Evolutionary conservation across 2,797 vertebrate species (phyloP), one percentile per base, ranked within the genome.

Genomic region (Rhinichthys osculus): DNA sequence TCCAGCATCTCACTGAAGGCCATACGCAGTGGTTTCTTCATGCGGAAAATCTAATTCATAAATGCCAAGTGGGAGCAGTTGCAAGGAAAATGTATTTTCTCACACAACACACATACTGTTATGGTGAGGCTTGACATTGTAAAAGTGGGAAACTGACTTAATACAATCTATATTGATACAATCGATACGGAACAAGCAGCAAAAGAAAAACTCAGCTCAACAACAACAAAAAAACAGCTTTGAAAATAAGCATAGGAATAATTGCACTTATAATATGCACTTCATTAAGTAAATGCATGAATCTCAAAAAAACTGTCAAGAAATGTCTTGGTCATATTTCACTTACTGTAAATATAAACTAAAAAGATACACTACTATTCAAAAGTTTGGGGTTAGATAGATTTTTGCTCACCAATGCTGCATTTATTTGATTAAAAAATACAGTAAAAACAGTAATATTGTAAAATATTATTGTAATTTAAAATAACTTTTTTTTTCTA

Each of bases 61-160:
- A 69, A 77, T 77, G 42, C 23, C 44, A 84, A 77, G 30, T 50
- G 82, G 59, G 82, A 27, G 67, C 50, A 59, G 35, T 30, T 57
- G 81, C 47, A 59, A 54, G 35, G 50, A 40, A 82, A 72, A 82
- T 62, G 6, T 62, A 47, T 83, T 83, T 73, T 74, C 80, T 81
- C 4, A 38, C 42, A 73, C 30, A 42, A 21, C 10, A 35, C 19
- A 69, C 33, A 70, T 59, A 42, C 6, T 8, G 52, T 42, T 83
- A 73, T 7, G 1, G 40, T 5, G 23, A 69, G 50, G 64, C n/a
- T 81, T 52, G 14, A 11, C n/a, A 52, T 17, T 54, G 40, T 17
- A 70, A 47, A 47, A 38, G 19, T 11, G 9, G 17, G 44, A 27
- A 30, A 42, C 54, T 78, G 78, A 11, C 42, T 11, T 47, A 40